phyloP scores from a whole-genome alignment of 2,113 vertebrate genomes.

The Phalacrocorax aristotelis region DNA sequence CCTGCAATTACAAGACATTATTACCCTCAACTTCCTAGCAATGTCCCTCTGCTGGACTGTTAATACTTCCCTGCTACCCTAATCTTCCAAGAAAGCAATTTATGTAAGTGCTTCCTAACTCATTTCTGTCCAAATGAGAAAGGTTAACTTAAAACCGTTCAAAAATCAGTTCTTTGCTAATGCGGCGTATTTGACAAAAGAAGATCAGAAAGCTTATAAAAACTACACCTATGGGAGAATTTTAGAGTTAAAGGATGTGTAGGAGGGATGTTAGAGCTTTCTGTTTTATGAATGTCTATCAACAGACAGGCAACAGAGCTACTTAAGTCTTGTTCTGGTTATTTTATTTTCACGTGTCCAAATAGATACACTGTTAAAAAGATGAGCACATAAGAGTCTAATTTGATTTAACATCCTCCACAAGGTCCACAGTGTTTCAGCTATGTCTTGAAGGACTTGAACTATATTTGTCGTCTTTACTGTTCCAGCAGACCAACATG shows the following conservation, averaged over 20 bases:
- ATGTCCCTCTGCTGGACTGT: not conserved
- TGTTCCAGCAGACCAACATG: not conserved
- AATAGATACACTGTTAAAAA: not conserved
- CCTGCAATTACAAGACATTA: constrained; percentile 3
- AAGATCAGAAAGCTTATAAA: not conserved
- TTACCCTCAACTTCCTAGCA: not conserved
- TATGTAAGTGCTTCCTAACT: not conserved
- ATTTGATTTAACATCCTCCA: not conserved
- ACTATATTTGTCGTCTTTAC: not conserved
- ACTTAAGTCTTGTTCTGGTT: not conserved
- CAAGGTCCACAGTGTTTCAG: not conserved
- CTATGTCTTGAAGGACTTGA: not conserved
- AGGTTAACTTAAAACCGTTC: not conserved
- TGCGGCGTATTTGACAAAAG: not conserved
- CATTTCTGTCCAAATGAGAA: not conserved
- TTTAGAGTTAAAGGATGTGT: not conserved
- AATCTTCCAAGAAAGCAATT: constrained; percentile 18
- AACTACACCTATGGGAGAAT: not conserved
- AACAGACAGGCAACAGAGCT: not conserved
- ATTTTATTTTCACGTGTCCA: not conserved
- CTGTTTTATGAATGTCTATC: not conserved
- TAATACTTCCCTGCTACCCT: not conserved
- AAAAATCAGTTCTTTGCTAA: not conserved
- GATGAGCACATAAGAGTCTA: not conserved
- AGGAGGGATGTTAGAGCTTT: not conserved